phyloP scores from a whole-genome alignment of 2,888 invertebrate species.

The Tinea pellionella region DNA sequence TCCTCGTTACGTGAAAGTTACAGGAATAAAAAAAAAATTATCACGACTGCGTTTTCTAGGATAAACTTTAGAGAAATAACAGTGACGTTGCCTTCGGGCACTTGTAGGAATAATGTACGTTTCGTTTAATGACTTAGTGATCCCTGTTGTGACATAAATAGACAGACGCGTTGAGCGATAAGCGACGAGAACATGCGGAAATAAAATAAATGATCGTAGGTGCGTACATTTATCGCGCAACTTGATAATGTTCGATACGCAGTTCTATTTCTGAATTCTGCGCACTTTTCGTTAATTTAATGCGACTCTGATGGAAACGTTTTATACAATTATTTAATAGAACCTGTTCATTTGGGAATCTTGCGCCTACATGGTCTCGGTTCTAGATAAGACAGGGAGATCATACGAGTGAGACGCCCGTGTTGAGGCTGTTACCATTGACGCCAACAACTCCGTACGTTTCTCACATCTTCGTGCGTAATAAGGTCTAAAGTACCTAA shows the following conservation, averaged over 20 bases:
- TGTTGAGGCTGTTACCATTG: constrained; percentile 62
- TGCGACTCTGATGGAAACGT: not conserved
- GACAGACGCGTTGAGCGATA: constrained; percentile 49
- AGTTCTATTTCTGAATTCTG: constrained; percentile 27
- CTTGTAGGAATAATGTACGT: no score
- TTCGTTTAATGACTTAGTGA: not conserved
- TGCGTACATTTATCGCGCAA: constrained; percentile 57
- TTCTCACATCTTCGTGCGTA: constrained; percentile 41
- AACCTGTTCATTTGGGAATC: constrained; percentile 66
- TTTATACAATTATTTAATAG: not conserved
- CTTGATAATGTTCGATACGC: constrained; percentile 46
- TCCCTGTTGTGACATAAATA: constrained; percentile 33
- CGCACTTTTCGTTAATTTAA: not conserved
- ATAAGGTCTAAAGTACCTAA: not conserved
- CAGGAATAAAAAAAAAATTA: not conserved
- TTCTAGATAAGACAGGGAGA: constrained; percentile 66
- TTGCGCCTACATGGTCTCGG: constrained; percentile 50
- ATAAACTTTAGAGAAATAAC: no score
- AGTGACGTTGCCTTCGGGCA: no score
- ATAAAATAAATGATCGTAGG: constrained; percentile 53
- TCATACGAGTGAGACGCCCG: constrained; percentile 59
- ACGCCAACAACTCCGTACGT: constrained; percentile 68
- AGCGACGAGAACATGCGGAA: constrained; percentile 60
- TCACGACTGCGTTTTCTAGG: no score
- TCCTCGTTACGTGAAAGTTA: constrained; percentile 3